Base-by-base conservation (phyloP, 1,140 invertebrate species). In the Ostrea denselamellosa region DNA sequence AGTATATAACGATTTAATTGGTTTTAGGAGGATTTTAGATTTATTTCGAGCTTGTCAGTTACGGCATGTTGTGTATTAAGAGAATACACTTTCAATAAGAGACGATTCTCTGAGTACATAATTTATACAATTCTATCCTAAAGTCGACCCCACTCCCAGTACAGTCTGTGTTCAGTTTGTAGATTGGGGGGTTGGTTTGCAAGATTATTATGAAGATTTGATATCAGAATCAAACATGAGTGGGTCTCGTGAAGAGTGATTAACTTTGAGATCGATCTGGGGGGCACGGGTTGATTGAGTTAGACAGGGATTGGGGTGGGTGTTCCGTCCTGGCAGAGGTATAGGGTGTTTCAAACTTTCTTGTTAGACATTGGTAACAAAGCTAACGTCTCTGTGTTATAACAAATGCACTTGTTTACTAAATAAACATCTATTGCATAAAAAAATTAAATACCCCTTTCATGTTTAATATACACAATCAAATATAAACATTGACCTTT, bases 341-440 rank as follows among this genome's bases (percentile, higher is more conserved):
- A 44, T 44, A 5, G 34, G 34, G 34, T 2, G 5, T n/a, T 44
- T 5, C 34, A 44, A 44, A 44, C 17, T 19, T 2, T 17, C 17
- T 62, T 19, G 56, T 62, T 62, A 19, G 17, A 58, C 56, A 58
- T 19, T 58, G 14, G 12, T 58, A 58, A 58, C 14, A 58, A 58
- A 58, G 54, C 4, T 58, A 58, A 10, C 34, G 34, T 44, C 56
- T 3, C 0, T 77, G 25, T 34, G 28, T 28, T 9, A 71, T 71
- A 8, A 28, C 14, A 14, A 9, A 77, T 77, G 8, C 25, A 44
- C 12, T 14, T 77, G 28, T 77, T 77, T 77, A 77, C 68, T 34
- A 77, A 28, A 12, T 77, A 77, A 77, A 77, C 28, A 77, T 77
- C 9, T 34, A 77, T 77, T 77, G 68, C 28, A 22, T 34, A 77